Percentiles rank a stretch among this genome's conserved stretches.
phyloP scores from a whole-genome alignment of 2,113 vertebrate species.

The Scophthalmus maximus region DNA sequence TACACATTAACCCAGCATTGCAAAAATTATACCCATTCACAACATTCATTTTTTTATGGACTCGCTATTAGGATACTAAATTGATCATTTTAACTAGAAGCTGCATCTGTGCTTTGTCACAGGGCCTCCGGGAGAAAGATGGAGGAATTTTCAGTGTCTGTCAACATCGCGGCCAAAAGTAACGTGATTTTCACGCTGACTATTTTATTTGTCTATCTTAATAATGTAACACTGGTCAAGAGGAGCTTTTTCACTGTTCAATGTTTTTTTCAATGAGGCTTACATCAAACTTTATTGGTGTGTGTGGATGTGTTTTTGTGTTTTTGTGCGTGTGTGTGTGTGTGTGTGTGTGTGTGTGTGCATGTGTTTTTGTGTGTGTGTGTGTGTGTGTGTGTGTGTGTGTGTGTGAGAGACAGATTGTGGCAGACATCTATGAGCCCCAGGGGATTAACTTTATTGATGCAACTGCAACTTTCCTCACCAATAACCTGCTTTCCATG shows the following conservation, averaged over 20 bases:
- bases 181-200: slow-evolving; percentile 88
- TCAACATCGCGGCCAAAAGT: slow-evolving; percentile 87
- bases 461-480: slow-evolving; percentile 86
- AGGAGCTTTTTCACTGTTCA: slow-evolving; percentile 95
- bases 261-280: too few relatives aligned
- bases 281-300: too few relatives aligned
- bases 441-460: slow-evolving; percentile 89
- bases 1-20: not conserved
- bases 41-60: not conserved
- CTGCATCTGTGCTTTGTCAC: not conserved
- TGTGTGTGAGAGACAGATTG: slow-evolving; percentile 84
- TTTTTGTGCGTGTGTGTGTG: too few relatives aligned
- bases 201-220: too few relatives aligned
- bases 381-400: slow-evolving; percentile 17
- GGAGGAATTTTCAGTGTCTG: slow-evolving; percentile 92
- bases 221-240: too few relatives aligned
- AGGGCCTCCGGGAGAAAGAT: slow-evolving; percentile 90
- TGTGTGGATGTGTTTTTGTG: too few relatives aligned
- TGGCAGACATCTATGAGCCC: slow-evolving; percentile 90
- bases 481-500: slow-evolving; percentile 86
- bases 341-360: not conserved
- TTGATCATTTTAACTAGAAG: not conserved
- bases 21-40: not conserved
- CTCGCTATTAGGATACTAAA: not conserved
- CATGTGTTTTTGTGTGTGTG: not conserved